Evolutionary conservation across 2,113 vertebrate species (phyloP).

Genomic region (Gallinago jamesoni): DNA sequence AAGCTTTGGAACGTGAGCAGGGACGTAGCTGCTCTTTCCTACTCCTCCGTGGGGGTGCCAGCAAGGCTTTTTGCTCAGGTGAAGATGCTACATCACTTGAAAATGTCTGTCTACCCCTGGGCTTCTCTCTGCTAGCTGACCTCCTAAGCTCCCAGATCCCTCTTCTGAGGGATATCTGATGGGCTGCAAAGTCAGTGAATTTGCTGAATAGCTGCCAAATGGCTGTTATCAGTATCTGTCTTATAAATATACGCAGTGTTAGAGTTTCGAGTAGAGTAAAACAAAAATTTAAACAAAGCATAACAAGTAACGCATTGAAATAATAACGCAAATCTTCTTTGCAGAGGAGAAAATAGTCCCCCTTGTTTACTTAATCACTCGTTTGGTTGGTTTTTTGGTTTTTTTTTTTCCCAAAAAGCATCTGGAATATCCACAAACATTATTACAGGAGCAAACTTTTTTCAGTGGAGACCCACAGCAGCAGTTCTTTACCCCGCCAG

Average conservation of each 20-base stretch:
- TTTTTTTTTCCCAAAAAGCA: background rate
- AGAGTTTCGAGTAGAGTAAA: background rate
- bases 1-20: background rate
- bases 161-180: background rate
- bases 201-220: background rate
- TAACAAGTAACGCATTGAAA: background rate
- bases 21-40: background rate
- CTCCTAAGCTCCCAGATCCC: background rate
- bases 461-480: background rate
- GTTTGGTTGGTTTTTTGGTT: background rate
- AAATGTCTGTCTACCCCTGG: background rate
- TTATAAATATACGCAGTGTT: background rate
- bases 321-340: background rate
- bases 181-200: background rate
- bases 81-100: background rate
- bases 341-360: background rate
- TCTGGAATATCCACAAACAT: background rate
- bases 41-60: background rate
- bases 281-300: background rate
- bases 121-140: background rate
- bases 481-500: background rate
- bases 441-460: background rate
- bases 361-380: background rate
- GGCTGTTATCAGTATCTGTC: background rate
- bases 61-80: background rate